Conservation (phyloP, 2,113 vertebrate species). For the Oryzias javanicus region DNA sequence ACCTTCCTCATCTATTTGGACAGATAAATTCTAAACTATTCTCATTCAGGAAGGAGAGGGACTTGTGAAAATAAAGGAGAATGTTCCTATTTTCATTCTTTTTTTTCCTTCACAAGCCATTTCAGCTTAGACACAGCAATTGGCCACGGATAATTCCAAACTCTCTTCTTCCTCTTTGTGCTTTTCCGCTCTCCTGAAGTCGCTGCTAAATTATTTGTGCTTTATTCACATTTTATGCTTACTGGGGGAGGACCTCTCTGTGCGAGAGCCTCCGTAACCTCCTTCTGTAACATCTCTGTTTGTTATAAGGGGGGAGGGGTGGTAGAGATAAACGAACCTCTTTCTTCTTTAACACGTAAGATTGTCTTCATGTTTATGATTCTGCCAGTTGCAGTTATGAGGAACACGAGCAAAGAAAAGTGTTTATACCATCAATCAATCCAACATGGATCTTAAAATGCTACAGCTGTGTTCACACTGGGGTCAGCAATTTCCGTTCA, state of each 20-base stretch:
- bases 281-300: too few relatives aligned
- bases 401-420: too few relatives aligned
- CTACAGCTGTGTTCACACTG: too few relatives aligned
- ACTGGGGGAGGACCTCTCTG: conserved; percentile 9
- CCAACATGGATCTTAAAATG: too few relatives aligned
- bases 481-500: too few relatives aligned
- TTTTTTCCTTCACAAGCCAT: conserved; percentile 27
- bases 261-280: not conserved
- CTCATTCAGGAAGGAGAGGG: not conserved
- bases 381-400: too few relatives aligned
- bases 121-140: conserved; percentile 44
- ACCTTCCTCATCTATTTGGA: conserved; percentile 4
- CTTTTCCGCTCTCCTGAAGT: conserved; percentile 39
- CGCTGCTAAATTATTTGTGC: conserved; percentile 61
- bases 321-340: too few relatives aligned
- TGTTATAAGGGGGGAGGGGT: too few relatives aligned
- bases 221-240: conserved; percentile 45
- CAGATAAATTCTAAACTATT: conserved; percentile 6
- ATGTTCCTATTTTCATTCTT: conserved; percentile 19
- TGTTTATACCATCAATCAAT: too few relatives aligned
- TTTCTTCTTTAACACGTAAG: too few relatives aligned
- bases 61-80: conserved; percentile 24
- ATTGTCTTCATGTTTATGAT: too few relatives aligned
- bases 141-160: conserved; percentile 47
- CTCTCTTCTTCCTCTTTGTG: conserved; percentile 11